These are phyloP conservation scores for Oophaga pumilio DNA, from an alignment of 2,113 vertebrate species.

Conservation along the genomic window DNA sequence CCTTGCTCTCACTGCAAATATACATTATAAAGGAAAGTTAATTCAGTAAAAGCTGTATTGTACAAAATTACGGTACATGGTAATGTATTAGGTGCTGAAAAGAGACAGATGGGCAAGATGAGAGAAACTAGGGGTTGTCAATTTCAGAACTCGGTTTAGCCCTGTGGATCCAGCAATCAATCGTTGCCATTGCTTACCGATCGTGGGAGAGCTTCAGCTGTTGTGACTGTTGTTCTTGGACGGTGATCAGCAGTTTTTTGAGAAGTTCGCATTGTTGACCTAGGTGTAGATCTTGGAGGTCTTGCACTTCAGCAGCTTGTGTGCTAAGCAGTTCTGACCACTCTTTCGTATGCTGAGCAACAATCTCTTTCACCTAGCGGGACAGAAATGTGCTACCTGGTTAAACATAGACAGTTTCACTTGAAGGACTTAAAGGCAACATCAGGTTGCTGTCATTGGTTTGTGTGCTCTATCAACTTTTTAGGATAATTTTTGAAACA, in stretches of 20 bases:
- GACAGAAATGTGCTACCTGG: constrained; percentile 29
- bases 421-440: neutral
- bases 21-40: neutral
- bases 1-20: constrained; percentile 89
- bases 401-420: constrained; percentile 9
- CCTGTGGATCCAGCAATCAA: neutral
- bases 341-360: constrained; percentile 95
- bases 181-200: constrained; percentile 73
- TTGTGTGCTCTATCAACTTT: neutral
- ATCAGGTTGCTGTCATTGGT: neutral
- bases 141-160: neutral
- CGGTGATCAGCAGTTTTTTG: constrained; percentile 82
- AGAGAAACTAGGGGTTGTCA: neutral
- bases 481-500: too few relatives aligned
- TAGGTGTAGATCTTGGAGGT: constrained; percentile 87
- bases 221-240: constrained; percentile 91
- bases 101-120: neutral
- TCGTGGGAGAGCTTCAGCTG: constrained; percentile 95
- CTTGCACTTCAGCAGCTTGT: constrained; percentile 89
- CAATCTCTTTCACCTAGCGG: constrained; percentile 91
- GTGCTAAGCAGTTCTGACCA: constrained; percentile 95
- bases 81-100: neutral
- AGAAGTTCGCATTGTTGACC: constrained; percentile 93
- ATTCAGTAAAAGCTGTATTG: neutral
- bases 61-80: neutral